Conservation (phyloP, 2,113 vertebrate genomes). For the Antechinus flavipes region DNA sequence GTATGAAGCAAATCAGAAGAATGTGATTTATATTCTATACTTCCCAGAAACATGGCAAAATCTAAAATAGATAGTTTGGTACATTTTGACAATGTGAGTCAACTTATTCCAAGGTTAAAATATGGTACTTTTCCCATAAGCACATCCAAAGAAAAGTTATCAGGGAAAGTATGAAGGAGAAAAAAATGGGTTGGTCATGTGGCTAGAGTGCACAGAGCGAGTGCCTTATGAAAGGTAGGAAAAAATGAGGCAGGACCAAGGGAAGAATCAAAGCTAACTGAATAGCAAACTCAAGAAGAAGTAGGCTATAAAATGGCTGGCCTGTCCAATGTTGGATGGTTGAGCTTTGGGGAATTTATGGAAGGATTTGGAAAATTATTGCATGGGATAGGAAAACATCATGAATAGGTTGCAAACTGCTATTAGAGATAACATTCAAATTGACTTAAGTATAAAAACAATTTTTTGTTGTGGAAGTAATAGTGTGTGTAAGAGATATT, state of each 20-base stretch:
- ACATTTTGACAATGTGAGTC: not conserved
- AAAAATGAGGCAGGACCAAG: not conserved
- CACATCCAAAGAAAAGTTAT: not conserved
- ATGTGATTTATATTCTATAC: not conserved
- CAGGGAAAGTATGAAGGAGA: not conserved
- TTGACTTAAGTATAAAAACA: not conserved
- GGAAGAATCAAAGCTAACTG: not conserved
- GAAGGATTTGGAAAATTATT: not conserved
- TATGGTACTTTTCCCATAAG: not conserved
- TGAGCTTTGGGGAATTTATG: not conserved
- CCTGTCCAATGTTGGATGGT: not conserved
- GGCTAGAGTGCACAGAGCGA: not conserved
- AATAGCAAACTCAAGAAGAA: not conserved
- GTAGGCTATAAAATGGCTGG: not conserved
- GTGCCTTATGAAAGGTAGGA: not conserved
- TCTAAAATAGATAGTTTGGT: constrained; percentile 19
- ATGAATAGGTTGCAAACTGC: not conserved
- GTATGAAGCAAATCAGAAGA: constrained; percentile 18
- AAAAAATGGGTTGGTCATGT: not conserved
- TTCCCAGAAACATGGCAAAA: constrained; percentile 37
- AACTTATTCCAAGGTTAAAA: not conserved
- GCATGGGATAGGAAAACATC: not conserved
- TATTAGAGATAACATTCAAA: not conserved
- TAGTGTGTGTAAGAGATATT: not conserved
- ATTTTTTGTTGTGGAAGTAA: not conserved